Conservation (phyloP, 64 coral and sea anemone genomes). For the Montipora capricornis region DNA sequence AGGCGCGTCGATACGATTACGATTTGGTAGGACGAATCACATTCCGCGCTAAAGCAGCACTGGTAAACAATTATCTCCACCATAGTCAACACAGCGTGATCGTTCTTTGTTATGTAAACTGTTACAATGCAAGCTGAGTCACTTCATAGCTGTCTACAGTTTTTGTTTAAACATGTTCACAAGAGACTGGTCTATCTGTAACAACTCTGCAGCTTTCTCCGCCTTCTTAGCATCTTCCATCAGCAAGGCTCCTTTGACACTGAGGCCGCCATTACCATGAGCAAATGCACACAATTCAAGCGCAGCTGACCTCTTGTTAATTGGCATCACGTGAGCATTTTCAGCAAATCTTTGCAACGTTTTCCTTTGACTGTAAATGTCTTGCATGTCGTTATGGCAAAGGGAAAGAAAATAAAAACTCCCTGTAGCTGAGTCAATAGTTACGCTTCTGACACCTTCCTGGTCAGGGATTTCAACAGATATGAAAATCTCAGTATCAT, state of each 20-base stretch:
- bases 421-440: slow-evolving; percentile 5
- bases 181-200: slow-evolving; percentile 3
- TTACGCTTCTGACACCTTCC: not conserved
- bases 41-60: too few relatives aligned
- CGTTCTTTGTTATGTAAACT: too few relatives aligned
- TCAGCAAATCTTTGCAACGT: slow-evolving; percentile 5
- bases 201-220: slow-evolving; percentile 7
- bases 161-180: not conserved
- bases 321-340: not conserved
- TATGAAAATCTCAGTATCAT: slow-evolving; percentile 14
- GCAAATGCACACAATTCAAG: slow-evolving; percentile 17
- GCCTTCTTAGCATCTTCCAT: slow-evolving; percentile 16
- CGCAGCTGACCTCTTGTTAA: slow-evolving; percentile 11
- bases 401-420: slow-evolving; percentile 11
- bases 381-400: not conserved
- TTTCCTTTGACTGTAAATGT: slow-evolving; percentile 6
- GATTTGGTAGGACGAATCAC: too few relatives aligned
- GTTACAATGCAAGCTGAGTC: too few relatives aligned
- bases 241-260: slow-evolving; percentile 12
- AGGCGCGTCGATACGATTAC: too few relatives aligned
- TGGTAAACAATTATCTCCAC: too few relatives aligned
- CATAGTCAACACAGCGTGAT: too few relatives aligned
- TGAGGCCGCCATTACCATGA: slow-evolving; percentile 8
- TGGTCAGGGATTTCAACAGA: not conserved
- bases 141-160: not conserved